Evolutionary conservation across 1,140 invertebrate genomes (phyloP).

Genomic region (Chrysopa pallens): DNA sequence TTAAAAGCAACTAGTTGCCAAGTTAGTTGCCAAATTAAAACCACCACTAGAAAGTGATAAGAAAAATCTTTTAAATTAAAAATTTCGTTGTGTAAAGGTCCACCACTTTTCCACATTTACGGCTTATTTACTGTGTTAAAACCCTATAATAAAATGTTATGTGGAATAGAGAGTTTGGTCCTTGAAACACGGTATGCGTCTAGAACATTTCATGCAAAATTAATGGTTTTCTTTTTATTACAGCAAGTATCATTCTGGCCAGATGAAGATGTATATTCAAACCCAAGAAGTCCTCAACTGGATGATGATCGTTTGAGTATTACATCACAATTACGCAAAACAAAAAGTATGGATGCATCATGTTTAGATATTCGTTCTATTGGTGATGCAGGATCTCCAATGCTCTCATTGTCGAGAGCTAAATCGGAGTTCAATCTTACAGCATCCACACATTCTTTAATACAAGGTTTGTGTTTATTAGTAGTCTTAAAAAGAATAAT

Average conservation of each 20-base stretch:
- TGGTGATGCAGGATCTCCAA: conserved; percentile 34
- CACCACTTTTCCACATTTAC: too few species aligned
- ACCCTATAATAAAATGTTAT: too few species aligned
- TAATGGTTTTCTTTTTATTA: conserved; percentile 6
- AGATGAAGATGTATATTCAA: conserved; percentile 53
- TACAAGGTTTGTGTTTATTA: conserved; percentile 26
- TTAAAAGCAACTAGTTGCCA: too few species aligned
- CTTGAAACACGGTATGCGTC: too few species aligned
- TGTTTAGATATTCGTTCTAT: conserved; percentile 62
- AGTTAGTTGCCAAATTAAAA: too few species aligned
- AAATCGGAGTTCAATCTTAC: conserved; percentile 76
- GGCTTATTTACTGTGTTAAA: too few species aligned
- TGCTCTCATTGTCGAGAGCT: conserved; percentile 48
- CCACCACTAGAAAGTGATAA: too few species aligned
- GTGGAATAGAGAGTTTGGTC: too few species aligned
- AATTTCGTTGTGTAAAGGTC: too few species aligned
- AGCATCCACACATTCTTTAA: conserved; percentile 34
- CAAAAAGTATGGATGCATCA: conserved; percentile 72
- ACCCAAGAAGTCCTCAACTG: conserved; percentile 33
- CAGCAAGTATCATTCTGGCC: conserved; percentile 65
- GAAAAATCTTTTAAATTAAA: too few species aligned
- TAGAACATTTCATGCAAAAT: too few species aligned
- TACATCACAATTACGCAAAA: conserved; percentile 61
- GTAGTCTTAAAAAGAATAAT: too few species aligned
- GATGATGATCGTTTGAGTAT: conserved; percentile 40